These are phyloP conservation scores for Falco naumanni DNA, from an alignment of 2,797 vertebrate species.

Conservation along the genomic window DNA sequence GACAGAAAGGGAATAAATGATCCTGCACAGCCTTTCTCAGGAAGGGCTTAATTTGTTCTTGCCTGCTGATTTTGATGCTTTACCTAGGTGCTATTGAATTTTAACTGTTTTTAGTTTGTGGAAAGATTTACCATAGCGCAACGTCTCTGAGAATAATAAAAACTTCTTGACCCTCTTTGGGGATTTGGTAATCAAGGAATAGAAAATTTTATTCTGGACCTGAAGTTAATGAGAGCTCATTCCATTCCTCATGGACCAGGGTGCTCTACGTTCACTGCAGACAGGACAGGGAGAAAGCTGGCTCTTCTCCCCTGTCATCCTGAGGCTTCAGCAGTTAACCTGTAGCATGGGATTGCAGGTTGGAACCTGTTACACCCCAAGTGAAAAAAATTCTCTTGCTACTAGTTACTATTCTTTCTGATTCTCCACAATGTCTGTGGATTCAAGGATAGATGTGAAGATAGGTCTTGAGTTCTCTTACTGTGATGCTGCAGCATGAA, in stretches of 20 bases:
- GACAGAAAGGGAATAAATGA: background rate
- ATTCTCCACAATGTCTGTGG: background rate
- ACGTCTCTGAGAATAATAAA: constrained; percentile 49
- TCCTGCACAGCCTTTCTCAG: constrained; percentile 14
- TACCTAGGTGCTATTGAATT: constrained; percentile 39
- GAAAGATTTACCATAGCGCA: constrained; percentile 47
- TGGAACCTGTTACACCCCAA: background rate
- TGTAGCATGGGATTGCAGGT: background rate
- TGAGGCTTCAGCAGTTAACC: background rate
- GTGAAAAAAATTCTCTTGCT: background rate
- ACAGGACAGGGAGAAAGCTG: background rate
- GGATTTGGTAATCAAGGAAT: constrained; percentile 49
- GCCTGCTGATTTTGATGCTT: constrained; percentile 20
- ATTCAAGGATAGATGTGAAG: background rate
- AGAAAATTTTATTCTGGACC: constrained; percentile 44
- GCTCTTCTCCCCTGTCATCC: background rate
- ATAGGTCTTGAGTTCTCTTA: background rate
- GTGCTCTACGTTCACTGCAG: background rate
- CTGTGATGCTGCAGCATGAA: background rate
- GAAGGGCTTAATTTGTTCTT: constrained; percentile 45
- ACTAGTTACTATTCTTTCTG: background rate
- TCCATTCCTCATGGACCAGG: background rate
- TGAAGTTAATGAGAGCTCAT: constrained; percentile 38
- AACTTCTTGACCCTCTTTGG: constrained; percentile 21
- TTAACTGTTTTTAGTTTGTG: constrained; percentile 58